Evolutionary conservation across 2,797 vertebrate genomes (phyloP), one percentile per base, ranked within the genome.

Genomic region (Graptemys geographica): DNA sequence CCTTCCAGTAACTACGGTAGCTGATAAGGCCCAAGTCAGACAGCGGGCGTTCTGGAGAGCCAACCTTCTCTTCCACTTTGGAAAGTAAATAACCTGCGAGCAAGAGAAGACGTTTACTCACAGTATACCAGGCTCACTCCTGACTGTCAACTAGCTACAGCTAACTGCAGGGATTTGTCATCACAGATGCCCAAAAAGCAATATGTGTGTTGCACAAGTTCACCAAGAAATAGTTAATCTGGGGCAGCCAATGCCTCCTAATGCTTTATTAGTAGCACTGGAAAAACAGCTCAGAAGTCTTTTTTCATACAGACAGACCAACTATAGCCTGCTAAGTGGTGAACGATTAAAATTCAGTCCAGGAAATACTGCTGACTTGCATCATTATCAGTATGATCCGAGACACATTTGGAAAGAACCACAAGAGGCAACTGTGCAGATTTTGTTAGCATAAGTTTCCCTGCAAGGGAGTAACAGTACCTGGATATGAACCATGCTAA

Each of bases 1-100:
- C 99, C 96, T 99, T 99, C 99, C 99, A 99, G 98, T 99, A 99
- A 96, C 99, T 99, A 47, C 99, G 98, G 97, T 99, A 99, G 98
- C 99, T 99, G 97, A 99, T 99, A 18, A 99, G 98, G 16, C 99
- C 99, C 89, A 99, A 95, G 91, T 99, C 99, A 1, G 99, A 99
- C 57, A 99, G 98, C 5, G 99, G 99, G 2, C 99, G 98, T 81
- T 99, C 99, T 0, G 99, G 99, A 13, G 99, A 99, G 4, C 99
- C 99, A 49, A 99, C 99, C 82, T 99, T 99, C 94, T 99, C 99
- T 97, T 99, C 99, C 65, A 98, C 98, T 96, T 98, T 98, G 7
- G 99, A 99, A 96, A 99, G 98, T 96, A 99, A 98, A 96, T 99
- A 99, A 93, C 99, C 99, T 98, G 90, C 21, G 83, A 92, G 87